Base-by-base conservation (phyloP, 2,797 vertebrate species). In the Rhincodon typus region DNA sequence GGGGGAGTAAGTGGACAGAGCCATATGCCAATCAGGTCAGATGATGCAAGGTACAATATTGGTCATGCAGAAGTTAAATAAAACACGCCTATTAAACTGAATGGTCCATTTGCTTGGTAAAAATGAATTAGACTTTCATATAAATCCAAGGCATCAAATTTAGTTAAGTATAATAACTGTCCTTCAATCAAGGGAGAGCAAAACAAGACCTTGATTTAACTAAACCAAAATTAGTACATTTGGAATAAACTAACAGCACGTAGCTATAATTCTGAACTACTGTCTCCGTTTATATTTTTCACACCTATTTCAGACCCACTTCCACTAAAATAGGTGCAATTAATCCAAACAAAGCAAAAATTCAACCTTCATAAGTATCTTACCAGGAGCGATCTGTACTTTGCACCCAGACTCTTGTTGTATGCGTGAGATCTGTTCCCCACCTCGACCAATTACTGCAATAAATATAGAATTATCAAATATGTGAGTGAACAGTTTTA, bases 341-440 rank as follows among this genome's bases (percentile, higher is more conserved):
- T 67, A 34, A 66, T 62, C 8, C 8, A 69, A 38, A 0, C 38
- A 91, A 8, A 90, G 72, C 42, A 95, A 34, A 91, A 93, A 94
- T 27, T 94, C 10, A n/a, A 95, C 30, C 23, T 50, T 53, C 5
- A 50, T 34, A 10, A 67, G 17, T 94, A 57, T 96, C 94, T 97
- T 98, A 99, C 99, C 99, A 96, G 99, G 99, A 27, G 99, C 98
- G 95, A 99, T 99, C 97, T 99, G 99, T 98, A 99, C 99, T 98
- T 99, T 99, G 97, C 99, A 99, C 95, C 99, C 99, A 90, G 99
- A 99, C 96, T 99, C 99, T 66, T 99, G 99, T 96, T 99, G 99
- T 97, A 99, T 98, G 27, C 99, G 98, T 7, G 99, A 99, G 96
- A 99, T 99, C 96, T 99, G 99, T 97, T 99, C 99, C n/a, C 99